Base-by-base conservation (phyloP, 2,888 invertebrate species). In the Nezara viridula region DNA sequence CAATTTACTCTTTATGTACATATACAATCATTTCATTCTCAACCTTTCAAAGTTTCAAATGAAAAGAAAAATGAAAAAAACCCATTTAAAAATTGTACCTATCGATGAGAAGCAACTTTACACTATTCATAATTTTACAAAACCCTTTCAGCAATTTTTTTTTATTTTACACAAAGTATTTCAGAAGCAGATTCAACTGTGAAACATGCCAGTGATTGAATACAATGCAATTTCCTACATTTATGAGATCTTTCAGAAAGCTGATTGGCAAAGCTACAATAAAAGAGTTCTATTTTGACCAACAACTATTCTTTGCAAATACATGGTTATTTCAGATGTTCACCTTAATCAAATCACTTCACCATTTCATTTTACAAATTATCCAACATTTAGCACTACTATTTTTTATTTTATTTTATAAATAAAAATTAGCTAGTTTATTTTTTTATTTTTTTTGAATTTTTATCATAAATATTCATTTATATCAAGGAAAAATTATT, bases 221-320 rank as follows among this genome's bases (percentile, higher is more conserved):
- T 88, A 88, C 88, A 88, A 52, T 88, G 88, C 88, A 88, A 85
- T 85, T 88, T 47, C 66, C 88, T 88, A 89, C 85, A 50, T 32
- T 86, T 73, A 90, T 90, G 90, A 90, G 90, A 91, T 91, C 90
- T 90, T 91, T 90, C 90, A 90, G 90, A 91, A 91, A 90, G 90
- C 91, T 90, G 90, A 91, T 91, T 90, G 90, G 90, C 89, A 89
- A 90, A 91, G 90, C 90, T 91, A 90, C 85, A 90, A 87, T 85
- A 89, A 89, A 90, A 86, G 77, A 90, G 85, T 89, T 90, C 86
- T 89, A 89, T 86, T 90, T 85, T 90, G 50, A 81, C 81, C 81
- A 44, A 85, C 85, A 89, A 89, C 85, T 85, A 89, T 40, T 88
- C 44, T 88, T 66, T 9, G 88, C 73, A 73, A 47, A 73, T 88